Percentiles rank a stretch among this genome's conserved stretches.
These are phyloP conservation scores for Ariopsis seemanni DNA, from an alignment of 2,113 vertebrate species.

Conservation along the genomic window DNA sequence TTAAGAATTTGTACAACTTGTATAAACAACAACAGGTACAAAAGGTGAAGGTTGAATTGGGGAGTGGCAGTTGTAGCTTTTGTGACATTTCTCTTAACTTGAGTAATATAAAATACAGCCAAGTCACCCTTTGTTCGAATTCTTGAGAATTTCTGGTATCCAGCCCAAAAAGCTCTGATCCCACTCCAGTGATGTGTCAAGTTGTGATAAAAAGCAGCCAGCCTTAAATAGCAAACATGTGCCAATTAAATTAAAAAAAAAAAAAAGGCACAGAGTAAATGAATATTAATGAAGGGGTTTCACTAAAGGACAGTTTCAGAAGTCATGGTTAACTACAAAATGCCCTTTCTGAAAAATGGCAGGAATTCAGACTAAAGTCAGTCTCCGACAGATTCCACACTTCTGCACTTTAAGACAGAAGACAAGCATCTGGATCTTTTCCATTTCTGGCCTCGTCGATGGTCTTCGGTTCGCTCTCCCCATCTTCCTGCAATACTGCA, in stretches of 20 bases:
- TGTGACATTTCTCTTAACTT: background rate
- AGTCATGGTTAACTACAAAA: background rate
- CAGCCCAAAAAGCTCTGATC: background rate
- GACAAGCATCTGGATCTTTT: slow-evolving; percentile 56
- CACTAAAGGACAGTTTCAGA: background rate
- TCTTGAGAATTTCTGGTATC: background rate
- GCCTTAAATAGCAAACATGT: background rate
- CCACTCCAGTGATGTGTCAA: background rate
- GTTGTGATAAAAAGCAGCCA: background rate
- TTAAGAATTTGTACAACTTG: background rate
- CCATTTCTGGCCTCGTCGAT: background rate
- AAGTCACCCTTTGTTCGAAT: background rate
- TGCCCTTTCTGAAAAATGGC: background rate
- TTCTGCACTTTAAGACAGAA: slow-evolving; percentile 64
- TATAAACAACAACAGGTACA: background rate
- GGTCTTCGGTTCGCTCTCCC: background rate
- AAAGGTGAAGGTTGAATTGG: background rate
- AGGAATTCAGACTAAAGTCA: background rate
- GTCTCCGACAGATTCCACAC: background rate
- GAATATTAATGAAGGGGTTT: background rate
- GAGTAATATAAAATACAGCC: background rate
- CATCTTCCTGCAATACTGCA: slow-evolving; percentile 41
- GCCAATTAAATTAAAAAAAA: background rate
- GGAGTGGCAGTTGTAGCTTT: background rate
- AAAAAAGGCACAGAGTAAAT: background rate